A percentile compares a stretch with the other conserved stretches of the same genome.
These are phyloP conservation scores for Drosophila simulans DNA, from an alignment of 1,140 invertebrate species.

Conservation along the genomic window DNA sequence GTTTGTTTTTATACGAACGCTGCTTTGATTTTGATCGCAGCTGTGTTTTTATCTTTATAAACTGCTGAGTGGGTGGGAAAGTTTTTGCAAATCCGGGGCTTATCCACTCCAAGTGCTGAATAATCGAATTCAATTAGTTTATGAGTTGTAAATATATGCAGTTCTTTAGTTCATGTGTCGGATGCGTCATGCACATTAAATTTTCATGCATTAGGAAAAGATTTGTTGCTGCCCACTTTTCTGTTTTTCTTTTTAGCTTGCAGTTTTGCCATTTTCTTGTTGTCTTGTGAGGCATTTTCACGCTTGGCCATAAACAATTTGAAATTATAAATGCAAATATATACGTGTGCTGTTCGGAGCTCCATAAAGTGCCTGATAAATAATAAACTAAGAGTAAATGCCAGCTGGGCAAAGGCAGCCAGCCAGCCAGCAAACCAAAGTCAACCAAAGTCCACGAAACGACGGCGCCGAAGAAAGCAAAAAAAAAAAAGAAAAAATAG, in stretches of 20 bases:
- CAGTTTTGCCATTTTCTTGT: slow-evolving; percentile 25
- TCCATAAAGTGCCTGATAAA: slow-evolving; percentile 61
- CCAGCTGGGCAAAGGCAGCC: slow-evolving; percentile 36
- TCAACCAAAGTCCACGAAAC: slow-evolving; percentile 17
- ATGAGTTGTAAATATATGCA: slow-evolving; percentile 38
- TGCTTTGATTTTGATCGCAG: slow-evolving; percentile 17
- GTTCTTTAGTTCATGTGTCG: slow-evolving; percentile 7
- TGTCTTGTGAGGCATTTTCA: slow-evolving; percentile 54
- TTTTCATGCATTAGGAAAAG: slow-evolving; percentile 45
- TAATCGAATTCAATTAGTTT: slow-evolving; percentile 44
- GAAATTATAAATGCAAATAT: slow-evolving; percentile 63
- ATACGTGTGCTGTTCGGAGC: slow-evolving; percentile 37
- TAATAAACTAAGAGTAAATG: slow-evolving; percentile 53
- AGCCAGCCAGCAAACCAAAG: not conserved
- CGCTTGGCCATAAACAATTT: slow-evolving; percentile 55
- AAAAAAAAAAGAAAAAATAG: slow-evolving; percentile 37
- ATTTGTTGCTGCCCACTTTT: slow-evolving; percentile 25
- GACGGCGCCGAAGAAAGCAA: slow-evolving; percentile 27
- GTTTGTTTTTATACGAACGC: not conserved
- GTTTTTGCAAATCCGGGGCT: slow-evolving; percentile 22
- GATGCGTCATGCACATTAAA: slow-evolving; percentile 49
- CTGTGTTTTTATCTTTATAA: slow-evolving; percentile 18
- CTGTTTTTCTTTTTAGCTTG: slow-evolving; percentile 10
- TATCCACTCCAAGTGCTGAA: slow-evolving; percentile 31
- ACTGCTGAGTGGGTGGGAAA: slow-evolving; percentile 18